Base-by-base conservation (phyloP, 2,888 invertebrate genomes). In the Hirtodrosophila confusa region DNA sequence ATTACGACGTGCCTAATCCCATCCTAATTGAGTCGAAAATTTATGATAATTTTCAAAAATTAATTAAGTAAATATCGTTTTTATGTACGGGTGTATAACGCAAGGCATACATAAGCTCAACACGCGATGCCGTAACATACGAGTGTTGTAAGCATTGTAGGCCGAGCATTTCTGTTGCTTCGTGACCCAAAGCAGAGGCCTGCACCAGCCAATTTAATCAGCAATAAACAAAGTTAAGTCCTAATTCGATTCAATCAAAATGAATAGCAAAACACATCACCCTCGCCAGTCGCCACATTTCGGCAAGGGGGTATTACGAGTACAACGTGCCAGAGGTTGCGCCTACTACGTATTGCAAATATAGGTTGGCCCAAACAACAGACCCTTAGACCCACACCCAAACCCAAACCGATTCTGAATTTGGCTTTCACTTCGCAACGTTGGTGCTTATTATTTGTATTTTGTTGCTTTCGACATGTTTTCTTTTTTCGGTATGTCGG, bases 211-310 rank as follows among this genome's bases (percentile, higher is more conserved):
- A 85, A 83, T 82, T 83, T 83, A 83, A 83, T 83, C 84, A 83
- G 86, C 76, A 86, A 86, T 82, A 86, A 84, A 80, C 75, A 84
- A 83, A 78, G 84, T 83, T 83, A 83, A 83, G 83, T 83, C 83
- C 85, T 83, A 87, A 85, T 85, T 85, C 80, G 83, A 83, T 87
- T 85, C 87, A 85, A 87, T 85, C 84, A 84, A 82, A 82, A 85
- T 82, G 79, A 77, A 85, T 80, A 70, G 78, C 82, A 75, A 74
- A 82, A 74, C 65, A 74, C 74, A 45, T 31, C 49, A 10, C 43
- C 27, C 43, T 37, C 41, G 29, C 12, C 51, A 29, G n/a, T n/a
- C 4, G 10, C 17, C 17, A 48, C 29, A 8, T 54, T 12, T 27
- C 1, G 27, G 27, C 17, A 17, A 45, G 33, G 36, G 45, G 71